These are phyloP conservation scores for Imbricaverruca yamaguchii DNA, from an alignment of 2,888 invertebrate species.

Conservation along the genomic window DNA sequence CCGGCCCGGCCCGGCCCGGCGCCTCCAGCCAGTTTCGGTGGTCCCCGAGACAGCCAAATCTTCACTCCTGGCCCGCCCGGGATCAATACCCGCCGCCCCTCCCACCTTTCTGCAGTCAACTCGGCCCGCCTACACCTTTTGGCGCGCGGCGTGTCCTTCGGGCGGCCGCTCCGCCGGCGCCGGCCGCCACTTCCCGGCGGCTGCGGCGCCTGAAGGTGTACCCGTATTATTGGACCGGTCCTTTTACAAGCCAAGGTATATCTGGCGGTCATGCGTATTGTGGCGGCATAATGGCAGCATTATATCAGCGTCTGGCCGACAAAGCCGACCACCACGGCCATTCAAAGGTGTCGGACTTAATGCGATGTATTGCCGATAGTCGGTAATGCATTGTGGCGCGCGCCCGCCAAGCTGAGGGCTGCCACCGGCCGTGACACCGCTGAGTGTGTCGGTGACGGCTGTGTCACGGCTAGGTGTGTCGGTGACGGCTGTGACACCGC, in stretches of 20 bases:
- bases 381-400: conserved; percentile 17
- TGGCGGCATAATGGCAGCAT: conserved; percentile 10
- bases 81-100: conserved; percentile 20
- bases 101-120: conserved; percentile 22
- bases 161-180: background rate
- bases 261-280: conserved; percentile 14
- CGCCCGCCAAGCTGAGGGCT: background rate
- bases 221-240: background rate
- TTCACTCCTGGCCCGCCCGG: background rate
- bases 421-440: too few species aligned
- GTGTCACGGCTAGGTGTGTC: background rate
- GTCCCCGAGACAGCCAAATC: conserved; percentile 8
- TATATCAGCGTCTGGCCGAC: background rate
- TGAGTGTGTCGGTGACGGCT: background rate
- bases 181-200: background rate
- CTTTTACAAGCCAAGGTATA: conserved; percentile 21
- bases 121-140: background rate
- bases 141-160: background rate
- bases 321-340: background rate
- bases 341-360: conserved; percentile 17
- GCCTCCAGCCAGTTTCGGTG: background rate
- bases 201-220: background rate
- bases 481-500: background rate
- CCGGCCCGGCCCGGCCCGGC: background rate
- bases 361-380: conserved; percentile 16